Evolutionary conservation across 2,113 vertebrate genomes (phyloP), one percentile per base, ranked within the genome.

Genomic region (Actinemys pallida): DNA sequence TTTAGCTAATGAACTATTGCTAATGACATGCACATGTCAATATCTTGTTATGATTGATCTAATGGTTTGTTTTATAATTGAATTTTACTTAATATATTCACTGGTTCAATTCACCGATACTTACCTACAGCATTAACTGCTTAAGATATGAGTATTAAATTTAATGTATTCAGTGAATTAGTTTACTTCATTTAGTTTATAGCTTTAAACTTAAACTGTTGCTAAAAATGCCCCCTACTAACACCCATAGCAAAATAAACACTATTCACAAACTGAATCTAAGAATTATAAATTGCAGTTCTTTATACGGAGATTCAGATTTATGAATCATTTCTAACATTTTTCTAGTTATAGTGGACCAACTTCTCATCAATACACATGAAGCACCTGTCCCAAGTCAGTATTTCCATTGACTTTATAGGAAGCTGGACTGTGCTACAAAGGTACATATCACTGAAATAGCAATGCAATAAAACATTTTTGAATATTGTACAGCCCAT

Each of bases 41-140:
- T 1, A 91, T 2, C 42, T 88, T 91, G 14, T 79, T 92, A 24
- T 81, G 45, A 92, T 50, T 95, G 39, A 10, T 95, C 45, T 53
- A 88, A 52, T 78, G 11, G 8, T 85, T 93, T 93, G 20, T 89
- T 91, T 95, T 92, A 59, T 81, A 92, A 84, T 3, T 83, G 45
- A 96, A 85, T 24, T 76, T 90, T 59, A 65, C 79, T 87, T 87
- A 17, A 75, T 89, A 12, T 35, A 49, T 2, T 87, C 25, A 59
- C 56, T 13, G 8, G n/a, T 94, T 93, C 83, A 81, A 54, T 19
- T 49, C 39, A 91, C 29, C 92, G 8, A 6, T 88, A 80, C 5
- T 42, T 81, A 81, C 10, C 54, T 88, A 80, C 1, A 78, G 6
- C 14, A 62, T 16, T 80, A 59, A 69, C 8, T 54, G 81, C 94